phyloP scores from a whole-genome alignment of 2,888 invertebrate species.

The Globia sparganii region DNA sequence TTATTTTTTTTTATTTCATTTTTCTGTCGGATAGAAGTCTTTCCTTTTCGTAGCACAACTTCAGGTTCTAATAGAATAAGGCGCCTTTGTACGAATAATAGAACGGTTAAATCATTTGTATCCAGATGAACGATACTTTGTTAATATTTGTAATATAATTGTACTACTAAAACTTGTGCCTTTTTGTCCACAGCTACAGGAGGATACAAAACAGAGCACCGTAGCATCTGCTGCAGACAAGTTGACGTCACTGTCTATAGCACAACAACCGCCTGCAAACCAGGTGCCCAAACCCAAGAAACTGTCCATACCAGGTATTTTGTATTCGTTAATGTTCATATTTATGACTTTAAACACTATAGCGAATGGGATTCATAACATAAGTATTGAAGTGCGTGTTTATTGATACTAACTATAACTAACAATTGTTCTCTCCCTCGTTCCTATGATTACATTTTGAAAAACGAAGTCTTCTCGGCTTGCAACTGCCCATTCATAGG shows the following conservation, averaged over 20 bases:
- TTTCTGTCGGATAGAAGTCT: too few species aligned
- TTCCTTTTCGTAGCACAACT: not conserved
- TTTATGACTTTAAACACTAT: too few species aligned
- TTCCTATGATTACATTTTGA: not conserved
- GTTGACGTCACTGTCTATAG: slow-evolving; percentile 81
- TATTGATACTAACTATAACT: too few species aligned
- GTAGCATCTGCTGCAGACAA: slow-evolving; percentile 84
- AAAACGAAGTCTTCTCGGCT: not conserved
- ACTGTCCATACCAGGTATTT: slow-evolving; percentile 93
- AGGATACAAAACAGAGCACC: slow-evolving; percentile 77
- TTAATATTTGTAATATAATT: not conserved
- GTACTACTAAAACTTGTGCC: not conserved
- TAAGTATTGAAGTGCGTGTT: not conserved
- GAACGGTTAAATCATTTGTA: too few species aligned
- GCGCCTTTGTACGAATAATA: too few species aligned
- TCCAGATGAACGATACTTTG: too few species aligned
- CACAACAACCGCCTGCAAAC: slow-evolving; percentile 73
- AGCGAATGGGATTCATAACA: too few species aligned
- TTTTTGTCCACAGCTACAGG: slow-evolving; percentile 63
- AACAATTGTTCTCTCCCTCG: too few species aligned
- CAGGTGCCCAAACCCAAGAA: slow-evolving; percentile 92
- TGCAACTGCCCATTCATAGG: not conserved
- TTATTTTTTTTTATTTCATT: not conserved
- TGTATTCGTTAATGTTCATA: not conserved
- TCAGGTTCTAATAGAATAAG: not conserved